Conservation (phyloP, 2,113 vertebrate genomes). For the Oreocharis arfaki region DNA sequence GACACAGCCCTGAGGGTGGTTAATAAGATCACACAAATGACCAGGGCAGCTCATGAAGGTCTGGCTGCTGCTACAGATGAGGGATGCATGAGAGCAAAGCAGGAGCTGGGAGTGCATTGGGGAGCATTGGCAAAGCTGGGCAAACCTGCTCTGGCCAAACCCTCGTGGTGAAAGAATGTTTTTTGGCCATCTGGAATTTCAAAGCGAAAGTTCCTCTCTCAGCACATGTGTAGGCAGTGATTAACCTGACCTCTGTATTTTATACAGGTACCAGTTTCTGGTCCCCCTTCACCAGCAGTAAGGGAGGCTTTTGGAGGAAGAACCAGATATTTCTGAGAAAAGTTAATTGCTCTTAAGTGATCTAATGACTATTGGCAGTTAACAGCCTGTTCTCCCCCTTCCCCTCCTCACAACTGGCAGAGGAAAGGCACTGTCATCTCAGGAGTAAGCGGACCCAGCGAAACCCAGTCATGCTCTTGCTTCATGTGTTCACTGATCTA, state of each 20-base stretch:
- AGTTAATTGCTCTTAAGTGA: background rate
- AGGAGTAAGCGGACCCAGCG: background rate
- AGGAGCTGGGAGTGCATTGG: background rate
- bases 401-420: background rate
- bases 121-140: background rate
- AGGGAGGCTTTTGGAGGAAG: background rate
- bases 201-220: background rate
- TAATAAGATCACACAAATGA: background rate
- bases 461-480: background rate
- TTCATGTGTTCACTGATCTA: background rate
- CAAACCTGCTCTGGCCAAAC: background rate
- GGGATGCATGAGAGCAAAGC: fast-evolving
- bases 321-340: background rate
- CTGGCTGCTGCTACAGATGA: background rate
- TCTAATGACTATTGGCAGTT: background rate
- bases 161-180: fast-evolving
- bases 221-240: background rate
- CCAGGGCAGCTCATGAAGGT: background rate
- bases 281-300: background rate
- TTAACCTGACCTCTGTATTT: background rate
- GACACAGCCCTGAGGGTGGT: background rate
- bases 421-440: background rate
- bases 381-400: background rate
- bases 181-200: background rate
- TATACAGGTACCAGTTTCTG: background rate